These are phyloP conservation scores for Eupristina koningsbergeri DNA, from an alignment of 1,140 invertebrate genomes.

Conservation along the genomic window DNA sequence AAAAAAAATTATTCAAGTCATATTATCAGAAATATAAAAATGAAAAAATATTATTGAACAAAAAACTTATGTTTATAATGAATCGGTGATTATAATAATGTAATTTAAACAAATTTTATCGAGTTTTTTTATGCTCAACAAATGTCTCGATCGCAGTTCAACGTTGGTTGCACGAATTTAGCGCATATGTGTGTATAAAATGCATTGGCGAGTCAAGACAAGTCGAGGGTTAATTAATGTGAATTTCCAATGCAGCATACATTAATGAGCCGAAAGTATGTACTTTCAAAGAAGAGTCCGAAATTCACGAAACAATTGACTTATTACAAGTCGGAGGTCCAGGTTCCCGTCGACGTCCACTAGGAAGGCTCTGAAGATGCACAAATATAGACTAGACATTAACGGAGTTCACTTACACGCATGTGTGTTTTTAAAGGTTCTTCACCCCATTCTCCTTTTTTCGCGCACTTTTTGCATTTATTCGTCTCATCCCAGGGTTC, in stretches of 20 bases:
- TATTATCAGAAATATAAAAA: no score
- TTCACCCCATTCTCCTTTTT: slow-evolving; percentile 18
- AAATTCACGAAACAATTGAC: slow-evolving; percentile 23
- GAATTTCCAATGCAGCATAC: slow-evolving; percentile 12
- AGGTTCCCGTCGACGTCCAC: no score
- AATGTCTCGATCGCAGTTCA: background rate
- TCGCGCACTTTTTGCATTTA: slow-evolving; percentile 30
- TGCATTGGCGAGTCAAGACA: background rate
- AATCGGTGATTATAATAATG: no score
- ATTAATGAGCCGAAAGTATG: background rate
- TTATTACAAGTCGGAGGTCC: slow-evolving; percentile 13
- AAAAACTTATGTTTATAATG: no score
- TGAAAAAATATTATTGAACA: no score
- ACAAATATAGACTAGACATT: slow-evolving; percentile 16
- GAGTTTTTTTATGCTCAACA: background rate
- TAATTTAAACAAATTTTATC: background rate
- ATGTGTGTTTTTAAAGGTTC: slow-evolving; percentile 7
- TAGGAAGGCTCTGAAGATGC: background rate
- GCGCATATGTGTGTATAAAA: no score
- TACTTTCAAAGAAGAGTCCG: slow-evolving; percentile 1
- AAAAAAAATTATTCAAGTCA: no score
- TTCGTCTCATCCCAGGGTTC: background rate
- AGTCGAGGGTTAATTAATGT: background rate
- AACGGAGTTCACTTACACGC: background rate
- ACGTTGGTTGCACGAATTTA: background rate